Conservation (phyloP, 2,113 vertebrate genomes). For the Indri indri region DNA sequence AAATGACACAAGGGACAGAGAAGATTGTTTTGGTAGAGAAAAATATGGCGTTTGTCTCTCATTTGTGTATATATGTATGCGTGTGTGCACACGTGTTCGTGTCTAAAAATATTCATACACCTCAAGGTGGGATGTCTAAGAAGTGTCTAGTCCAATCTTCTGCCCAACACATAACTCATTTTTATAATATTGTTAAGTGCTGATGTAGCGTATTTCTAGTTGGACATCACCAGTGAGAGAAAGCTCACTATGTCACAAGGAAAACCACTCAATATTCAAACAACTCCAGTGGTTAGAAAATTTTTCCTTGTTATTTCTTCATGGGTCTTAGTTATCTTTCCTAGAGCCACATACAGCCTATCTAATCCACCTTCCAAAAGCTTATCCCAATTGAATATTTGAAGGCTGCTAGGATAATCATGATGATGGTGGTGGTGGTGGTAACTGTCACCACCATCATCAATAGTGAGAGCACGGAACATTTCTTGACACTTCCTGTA, state of each 20-base stretch:
- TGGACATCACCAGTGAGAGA: background rate
- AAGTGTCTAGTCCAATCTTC: background rate
- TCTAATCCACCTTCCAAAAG: background rate
- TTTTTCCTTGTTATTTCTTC: background rate
- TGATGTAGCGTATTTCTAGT: background rate
- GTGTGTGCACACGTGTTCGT: accelerated
- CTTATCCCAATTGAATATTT: background rate
- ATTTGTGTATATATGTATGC: no score
- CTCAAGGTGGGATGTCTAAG: background rate
- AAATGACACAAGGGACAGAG: background rate
- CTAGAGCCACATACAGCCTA: background rate
- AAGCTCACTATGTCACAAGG: background rate
- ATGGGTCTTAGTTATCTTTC: background rate
- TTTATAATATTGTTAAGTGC: background rate
- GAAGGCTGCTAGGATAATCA: background rate
- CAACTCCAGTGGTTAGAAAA: background rate
- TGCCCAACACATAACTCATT: background rate
- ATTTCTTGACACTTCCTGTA: background rate
- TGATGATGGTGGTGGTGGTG: background rate
- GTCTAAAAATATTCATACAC: background rate
- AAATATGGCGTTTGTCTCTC: background rate
- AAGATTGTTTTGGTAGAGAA: background rate
- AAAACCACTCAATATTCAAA: background rate
- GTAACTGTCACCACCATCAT: background rate
- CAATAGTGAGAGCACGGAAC: background rate